Base-by-base conservation (phyloP, 2,888 invertebrate genomes). In the Palloptera scutellata region DNA sequence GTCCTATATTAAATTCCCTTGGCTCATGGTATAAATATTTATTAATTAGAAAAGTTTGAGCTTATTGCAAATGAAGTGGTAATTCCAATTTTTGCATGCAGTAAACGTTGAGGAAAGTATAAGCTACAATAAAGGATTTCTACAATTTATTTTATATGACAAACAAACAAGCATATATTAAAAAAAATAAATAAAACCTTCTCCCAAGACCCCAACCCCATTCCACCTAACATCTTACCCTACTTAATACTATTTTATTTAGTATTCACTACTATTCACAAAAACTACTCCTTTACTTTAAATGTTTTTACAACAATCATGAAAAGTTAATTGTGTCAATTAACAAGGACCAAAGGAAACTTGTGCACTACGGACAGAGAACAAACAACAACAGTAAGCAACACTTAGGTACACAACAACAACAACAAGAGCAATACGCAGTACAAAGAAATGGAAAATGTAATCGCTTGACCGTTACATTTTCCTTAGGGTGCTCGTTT, bases 241-340 rank as follows among this genome's bases (percentile, higher is more conserved):
- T 30, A 6, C 30, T 30, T 30, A 30, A 30, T 30, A 30, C 30
- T 30, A 30, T 30, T 30, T 2, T 30, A 30, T 6, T 30, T 30
- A 30, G 30, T 30, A 55, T 20, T 1, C 17, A 58, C 58, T 42
- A 42, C 17, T 17, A 20, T 30, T 17, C 12, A 13, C 20, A 17
- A 12, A 55, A 3, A 30, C 30, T 30, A 30, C 12, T 13, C 20
- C 15, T 30, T 19, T 1, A 1, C 15, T 20, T n/a, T n/a, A n/a
- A 13, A 54, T 54, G 42, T 58, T 9, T 30, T 55, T 30, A n/a
- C 5, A 60, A 17, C 19, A 40, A 15, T 41, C 58, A 62, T 58
- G 58, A 52, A 58, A 58, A 62, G 58, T 67, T 67, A 67, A 67
- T 67, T 62, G 62, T n/a, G 62, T 51, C 67, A 58, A 67, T 67